Evolutionary conservation across 2,888 invertebrate genomes (phyloP).

Genomic region (Campoplex capitator): DNA sequence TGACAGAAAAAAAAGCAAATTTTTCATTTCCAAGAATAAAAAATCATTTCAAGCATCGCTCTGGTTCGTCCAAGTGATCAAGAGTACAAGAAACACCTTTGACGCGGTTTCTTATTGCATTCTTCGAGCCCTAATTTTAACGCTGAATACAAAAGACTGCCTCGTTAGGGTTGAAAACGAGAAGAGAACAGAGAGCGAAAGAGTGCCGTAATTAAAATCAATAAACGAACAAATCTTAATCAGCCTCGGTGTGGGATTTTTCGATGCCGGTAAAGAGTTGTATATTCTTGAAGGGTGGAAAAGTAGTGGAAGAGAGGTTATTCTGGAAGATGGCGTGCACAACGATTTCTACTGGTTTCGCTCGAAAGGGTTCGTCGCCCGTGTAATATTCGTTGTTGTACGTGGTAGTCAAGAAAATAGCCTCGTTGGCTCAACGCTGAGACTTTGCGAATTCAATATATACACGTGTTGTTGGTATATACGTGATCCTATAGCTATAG

Average conservation of each 20-base stretch:
- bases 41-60: background rate
- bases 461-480: constrained; percentile 8
- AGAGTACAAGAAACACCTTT: background rate
- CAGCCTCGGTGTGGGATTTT: constrained; percentile 62
- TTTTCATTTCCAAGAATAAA: background rate
- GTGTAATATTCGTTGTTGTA: constrained; percentile 70
- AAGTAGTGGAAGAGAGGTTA: constrained; percentile 32
- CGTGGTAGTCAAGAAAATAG: constrained; percentile 69
- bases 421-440: constrained; percentile 67
- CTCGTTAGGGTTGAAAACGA: constrained; percentile 44
- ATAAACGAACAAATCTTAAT: constrained; percentile 71
- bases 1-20: background rate
- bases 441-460: constrained; percentile 32
- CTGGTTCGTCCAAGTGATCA: background rate
- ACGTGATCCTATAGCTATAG: constrained; percentile 20
- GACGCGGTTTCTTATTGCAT: background rate
- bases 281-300: constrained; percentile 22
- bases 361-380: constrained; percentile 65
- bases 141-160: constrained; percentile 12
- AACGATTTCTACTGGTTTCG: constrained; percentile 51
- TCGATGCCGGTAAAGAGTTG: constrained; percentile 47
- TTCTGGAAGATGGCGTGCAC: constrained; percentile 38
- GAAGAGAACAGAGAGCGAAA: background rate
- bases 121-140: constrained; percentile 19
- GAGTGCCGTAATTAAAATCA: constrained; percentile 69